A percentile compares a stretch with the other conserved stretches of the same genome.
Evolutionary conservation across 1,140 invertebrate genomes (phyloP).

Genomic region (Eupristina koningsbergeri): DNA sequence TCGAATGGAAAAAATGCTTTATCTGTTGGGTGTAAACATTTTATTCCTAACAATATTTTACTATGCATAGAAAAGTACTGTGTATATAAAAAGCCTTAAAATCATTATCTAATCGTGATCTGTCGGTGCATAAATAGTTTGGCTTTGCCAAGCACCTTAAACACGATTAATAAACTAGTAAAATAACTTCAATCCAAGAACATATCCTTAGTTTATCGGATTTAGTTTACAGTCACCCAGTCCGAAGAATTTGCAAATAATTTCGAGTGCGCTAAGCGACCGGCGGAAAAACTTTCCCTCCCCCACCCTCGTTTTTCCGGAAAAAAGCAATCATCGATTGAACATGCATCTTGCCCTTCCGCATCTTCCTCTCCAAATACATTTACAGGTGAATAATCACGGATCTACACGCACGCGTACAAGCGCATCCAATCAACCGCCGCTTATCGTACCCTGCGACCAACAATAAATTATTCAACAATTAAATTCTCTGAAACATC

Average conservation of each 20-base stretch:
- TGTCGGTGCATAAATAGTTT: neutral
- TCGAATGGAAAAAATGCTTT: neutral
- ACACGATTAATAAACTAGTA: neutral
- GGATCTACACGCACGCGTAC: slow-evolving; percentile 26
- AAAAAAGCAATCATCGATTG: neutral
- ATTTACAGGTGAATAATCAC: slow-evolving; percentile 33
- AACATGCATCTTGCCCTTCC: neutral
- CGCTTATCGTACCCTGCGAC: neutral
- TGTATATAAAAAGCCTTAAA: neutral
- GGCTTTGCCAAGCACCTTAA: neutral
- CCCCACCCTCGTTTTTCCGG: too few species aligned
- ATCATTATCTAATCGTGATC: neutral
- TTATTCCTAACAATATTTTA: neutral
- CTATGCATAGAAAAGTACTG: neutral
- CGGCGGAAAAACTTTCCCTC: neutral
- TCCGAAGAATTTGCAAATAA: neutral
- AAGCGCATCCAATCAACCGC: neutral
- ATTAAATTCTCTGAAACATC: slow-evolving; percentile 34
- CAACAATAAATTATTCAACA: slow-evolving; percentile 42
- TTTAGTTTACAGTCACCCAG: neutral
- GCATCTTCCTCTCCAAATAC: neutral
- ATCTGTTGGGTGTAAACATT: neutral
- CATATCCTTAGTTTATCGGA: neutral
- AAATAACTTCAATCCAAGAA: neutral
- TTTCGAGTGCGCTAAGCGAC: neutral